Evolutionary conservation across 2,113 vertebrate species (phyloP), one percentile per base, ranked within the genome.

Genomic region (Pseudonaja textilis): DNA sequence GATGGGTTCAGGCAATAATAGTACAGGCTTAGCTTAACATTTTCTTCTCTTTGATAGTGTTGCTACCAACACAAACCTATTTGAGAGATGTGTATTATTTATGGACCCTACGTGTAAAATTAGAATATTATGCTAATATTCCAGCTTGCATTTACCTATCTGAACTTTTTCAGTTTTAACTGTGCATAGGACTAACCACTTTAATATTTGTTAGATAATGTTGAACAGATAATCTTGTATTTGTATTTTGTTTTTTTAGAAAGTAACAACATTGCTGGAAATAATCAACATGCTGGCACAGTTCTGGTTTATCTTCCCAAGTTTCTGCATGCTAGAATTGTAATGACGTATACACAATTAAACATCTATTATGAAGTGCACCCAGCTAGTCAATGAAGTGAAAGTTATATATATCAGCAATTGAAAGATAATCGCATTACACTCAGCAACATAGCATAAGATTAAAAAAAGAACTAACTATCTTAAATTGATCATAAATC

Each of bases 181-280:
- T 7, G n/a, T 85, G 18, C 22, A 25, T 18, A 85, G 54, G 20
- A 89, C 52, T 47, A 11, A 55, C 18, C 25, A 25, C 47, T 42
- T 42, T 89, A 42, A 92, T 26, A 85, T 55, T 56, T 89, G 29
- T 92, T 92, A 89, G 64, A 57, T 89, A 47, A 42, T 85, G 26
- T 57, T 34, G 52, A 50, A n/a, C 74, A 89, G 87, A 85, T 92
- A 45, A 42, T 85, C 45, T 81, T 89, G 52, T 89, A n/a, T 50
- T 92, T 54, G 54, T 12, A 85, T 50, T 34, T 50, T 34, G 25
- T 50, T 85, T 92, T 47, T 50, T 92, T 54, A 57, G 26, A 89
- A 45, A 92, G 42, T 25, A 92, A 56, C 29, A 89, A 59, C 42
- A 85, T 12, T 57, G 55, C 52, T 89, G 64, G 92, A 92, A 92